Evolutionary conservation across 2,113 vertebrate genomes (phyloP).

Genomic region (Halcyon malimbica): DNA sequence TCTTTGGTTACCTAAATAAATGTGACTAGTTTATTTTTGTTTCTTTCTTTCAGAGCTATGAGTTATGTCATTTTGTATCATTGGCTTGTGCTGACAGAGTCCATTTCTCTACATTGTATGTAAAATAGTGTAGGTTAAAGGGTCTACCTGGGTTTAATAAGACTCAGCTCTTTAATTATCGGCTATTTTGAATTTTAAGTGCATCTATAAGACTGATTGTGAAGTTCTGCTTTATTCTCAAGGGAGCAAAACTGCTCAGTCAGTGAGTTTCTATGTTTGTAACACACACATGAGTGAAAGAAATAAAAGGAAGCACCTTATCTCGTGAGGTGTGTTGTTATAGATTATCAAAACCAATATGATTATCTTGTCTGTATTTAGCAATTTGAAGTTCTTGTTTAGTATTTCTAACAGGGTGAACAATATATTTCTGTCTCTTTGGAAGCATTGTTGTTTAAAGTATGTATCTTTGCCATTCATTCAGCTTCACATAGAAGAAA

Average conservation of each 20-base stretch:
- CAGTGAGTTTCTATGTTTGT: background rate
- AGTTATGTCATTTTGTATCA: background rate
- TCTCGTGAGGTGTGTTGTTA: constrained; percentile 16
- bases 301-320: constrained; percentile 32
- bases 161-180: background rate
- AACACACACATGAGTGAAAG: background rate
- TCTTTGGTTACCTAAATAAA: background rate
- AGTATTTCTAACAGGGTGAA: background rate
- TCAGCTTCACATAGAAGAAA: constrained; percentile 26
- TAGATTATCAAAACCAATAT: background rate
- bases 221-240: background rate
- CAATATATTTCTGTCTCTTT: constrained; percentile 37
- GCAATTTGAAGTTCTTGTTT: constrained; percentile 11
- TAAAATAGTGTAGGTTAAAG: background rate
- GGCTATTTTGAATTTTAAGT: background rate
- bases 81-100: background rate
- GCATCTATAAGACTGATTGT: background rate
- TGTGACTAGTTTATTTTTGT: background rate
- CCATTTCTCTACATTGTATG: background rate
- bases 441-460: constrained; percentile 46
- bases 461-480: constrained; percentile 29
- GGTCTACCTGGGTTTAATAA: background rate
- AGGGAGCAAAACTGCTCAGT: background rate
- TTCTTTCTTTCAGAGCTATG: background rate
- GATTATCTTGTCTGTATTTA: constrained; percentile 15